Conservation (phyloP, 2,797 vertebrate species). For the Ctenopoma multispine region DNA sequence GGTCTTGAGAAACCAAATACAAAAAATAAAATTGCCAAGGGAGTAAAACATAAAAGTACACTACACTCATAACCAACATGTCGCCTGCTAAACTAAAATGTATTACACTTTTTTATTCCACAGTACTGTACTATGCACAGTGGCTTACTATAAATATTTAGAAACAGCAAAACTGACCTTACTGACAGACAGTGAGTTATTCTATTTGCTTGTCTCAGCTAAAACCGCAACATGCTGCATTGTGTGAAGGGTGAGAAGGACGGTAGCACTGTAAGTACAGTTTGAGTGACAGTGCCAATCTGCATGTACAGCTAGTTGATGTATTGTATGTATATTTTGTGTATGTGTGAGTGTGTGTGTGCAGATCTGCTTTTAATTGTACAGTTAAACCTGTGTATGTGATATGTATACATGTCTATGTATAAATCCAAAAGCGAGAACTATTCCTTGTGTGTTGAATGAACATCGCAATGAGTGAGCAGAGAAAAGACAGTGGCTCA, state of each 20-base stretch:
- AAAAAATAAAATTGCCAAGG: not conserved
- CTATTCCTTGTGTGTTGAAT: conserved; percentile 50
- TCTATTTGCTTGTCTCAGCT: conserved; percentile 71
- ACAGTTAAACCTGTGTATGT: conserved; percentile 29
- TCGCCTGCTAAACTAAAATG: conserved; percentile 9
- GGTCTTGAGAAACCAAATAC: not conserved
- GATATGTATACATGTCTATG: conserved; percentile 15
- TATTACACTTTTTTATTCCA: not conserved
- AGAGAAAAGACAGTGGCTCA: conserved; percentile 32
- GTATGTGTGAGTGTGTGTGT: not conserved
- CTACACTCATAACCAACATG: not conserved
- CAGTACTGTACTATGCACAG: conserved; percentile 27
- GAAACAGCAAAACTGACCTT: conserved; percentile 42
- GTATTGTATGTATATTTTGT: not conserved
- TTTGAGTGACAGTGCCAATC: not conserved
- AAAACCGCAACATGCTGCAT: conserved; percentile 55
- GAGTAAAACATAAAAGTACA: conserved; percentile 1
- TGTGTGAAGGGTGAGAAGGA: conserved; percentile 35
- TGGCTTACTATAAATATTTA: conserved; percentile 17
- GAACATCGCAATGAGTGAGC: conserved; percentile 54
- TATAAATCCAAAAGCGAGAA: conserved; percentile 40
- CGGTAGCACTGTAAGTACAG: conserved; percentile 15
- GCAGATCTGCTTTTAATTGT: conserved; percentile 4
- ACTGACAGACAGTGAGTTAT: conserved; percentile 64
- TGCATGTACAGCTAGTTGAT: conserved; percentile 10